Base-by-base conservation (phyloP, 2,797 vertebrate species). In the Siniperca scherzeri region DNA sequence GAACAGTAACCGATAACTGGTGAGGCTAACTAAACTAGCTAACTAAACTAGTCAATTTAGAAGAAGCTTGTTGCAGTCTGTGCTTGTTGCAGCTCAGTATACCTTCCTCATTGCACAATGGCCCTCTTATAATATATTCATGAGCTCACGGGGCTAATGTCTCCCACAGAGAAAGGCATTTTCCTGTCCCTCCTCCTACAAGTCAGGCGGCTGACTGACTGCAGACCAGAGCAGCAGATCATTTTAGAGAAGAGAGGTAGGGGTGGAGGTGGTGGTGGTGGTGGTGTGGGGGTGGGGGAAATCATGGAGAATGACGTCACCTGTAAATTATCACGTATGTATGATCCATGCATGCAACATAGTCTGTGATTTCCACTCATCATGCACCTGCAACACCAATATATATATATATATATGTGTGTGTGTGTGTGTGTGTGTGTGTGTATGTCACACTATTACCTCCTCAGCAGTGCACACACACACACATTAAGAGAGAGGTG, bases 61-160 rank as follows among this genome's bases (percentile, higher is more conserved):
- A 50, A 38, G 9, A 2, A 36, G 65, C 82, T 40, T 82, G 79
- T 81, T 80, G 83, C 72, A 56, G 76, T 71, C 74, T 62, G 85
- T 86, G 70, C 77, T 86, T 84, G 52, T 91, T 88, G 85, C 90
- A 87, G 86, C 88, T 88, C 89, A 62, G 89, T 91, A 71, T 80
- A 92, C 92, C 94, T 93, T 91, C 87, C 93, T 95, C 92, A 90
- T 95, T 95, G 93, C 95, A 95, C 95, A 95, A 93, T 94, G 92
- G 93, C 88, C 92, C 89, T 84, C 89, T 27, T 93, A 86, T 95
- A 96, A 95, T 95, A 93, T 96, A 96, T 95, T 95, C 94, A 96
- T 96, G 93, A 95, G 95, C 93, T 96, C 94, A 95, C 94, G 94
- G 92, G 91, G 92, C 90, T 91, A 84, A 91, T 93, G 94, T 94